Percentiles rank a stretch among this genome's conserved stretches.
These are phyloP conservation scores for Phyto melanocephala DNA, from an alignment of 2,888 invertebrate genomes.

Conservation along the genomic window DNA sequence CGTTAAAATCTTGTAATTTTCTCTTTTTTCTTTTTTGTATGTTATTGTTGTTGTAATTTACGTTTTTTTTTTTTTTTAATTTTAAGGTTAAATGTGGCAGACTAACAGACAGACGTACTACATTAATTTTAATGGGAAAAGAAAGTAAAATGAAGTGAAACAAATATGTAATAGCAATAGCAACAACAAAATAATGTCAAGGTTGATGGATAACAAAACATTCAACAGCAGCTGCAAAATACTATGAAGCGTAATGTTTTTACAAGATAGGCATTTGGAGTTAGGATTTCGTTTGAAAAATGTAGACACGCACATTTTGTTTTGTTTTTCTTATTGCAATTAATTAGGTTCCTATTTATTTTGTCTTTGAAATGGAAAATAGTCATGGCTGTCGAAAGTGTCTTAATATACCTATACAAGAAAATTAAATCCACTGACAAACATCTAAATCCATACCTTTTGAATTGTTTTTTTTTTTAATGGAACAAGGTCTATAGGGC, in stretches of 20 bases:
- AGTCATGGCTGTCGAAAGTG: too few species aligned
- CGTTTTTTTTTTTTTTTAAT: too few species aligned
- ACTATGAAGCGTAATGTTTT: background rate
- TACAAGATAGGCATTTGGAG: background rate
- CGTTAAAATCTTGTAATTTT: conserved; percentile 41
- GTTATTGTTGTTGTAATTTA: background rate
- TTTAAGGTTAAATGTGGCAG: conserved; percentile 34
- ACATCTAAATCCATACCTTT: too few species aligned
- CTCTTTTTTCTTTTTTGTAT: background rate
- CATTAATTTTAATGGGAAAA: conserved; percentile 32
- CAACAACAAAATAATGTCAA: conserved; percentile 42
- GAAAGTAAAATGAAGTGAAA: conserved; percentile 46
- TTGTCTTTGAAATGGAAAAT: too few species aligned
- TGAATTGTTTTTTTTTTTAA: too few species aligned
- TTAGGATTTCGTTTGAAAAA: background rate
- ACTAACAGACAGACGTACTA: background rate
- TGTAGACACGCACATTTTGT: background rate
- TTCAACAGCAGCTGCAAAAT: background rate
- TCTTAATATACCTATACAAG: too few species aligned
- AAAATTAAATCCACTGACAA: too few species aligned
- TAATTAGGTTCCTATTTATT: too few species aligned
- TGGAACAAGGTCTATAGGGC: too few species aligned
- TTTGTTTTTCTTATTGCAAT: too few species aligned
- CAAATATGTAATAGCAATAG: background rate
- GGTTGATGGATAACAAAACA: conserved; percentile 46